Conservation (phyloP, 1,140 invertebrate species). For the Aphelinus certus region DNA sequence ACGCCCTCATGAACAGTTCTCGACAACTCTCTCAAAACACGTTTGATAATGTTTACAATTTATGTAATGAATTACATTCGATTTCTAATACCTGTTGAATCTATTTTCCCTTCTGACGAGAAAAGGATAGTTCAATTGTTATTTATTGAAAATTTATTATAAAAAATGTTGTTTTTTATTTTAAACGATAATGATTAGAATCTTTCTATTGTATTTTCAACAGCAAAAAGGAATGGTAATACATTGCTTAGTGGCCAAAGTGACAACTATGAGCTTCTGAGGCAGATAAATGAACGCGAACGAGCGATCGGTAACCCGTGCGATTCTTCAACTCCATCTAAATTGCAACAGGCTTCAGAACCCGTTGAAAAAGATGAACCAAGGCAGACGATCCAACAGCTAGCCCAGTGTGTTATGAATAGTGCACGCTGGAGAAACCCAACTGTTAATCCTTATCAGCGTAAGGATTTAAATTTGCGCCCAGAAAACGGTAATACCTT, state of each 20-base stretch:
- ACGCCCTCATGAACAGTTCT: neutral
- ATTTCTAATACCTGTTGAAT: too few species aligned
- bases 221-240: conserved; percentile 40
- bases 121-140: too few species aligned
- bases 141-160: too few species aligned
- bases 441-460: conserved; percentile 15
- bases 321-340: conserved; percentile 59
- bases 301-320: conserved; percentile 45
- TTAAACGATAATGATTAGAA: neutral
- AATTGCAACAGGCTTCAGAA: conserved; percentile 30
- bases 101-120: too few species aligned
- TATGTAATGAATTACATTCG: too few species aligned
- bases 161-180: too few species aligned
- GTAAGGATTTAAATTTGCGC: conserved; percentile 19
- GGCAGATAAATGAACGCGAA: conserved; percentile 44
- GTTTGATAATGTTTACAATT: too few species aligned
- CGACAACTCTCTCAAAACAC: neutral
- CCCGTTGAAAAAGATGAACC: conserved; percentile 38
- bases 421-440: conserved; percentile 58
- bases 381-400: conserved; percentile 58
- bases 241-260: conserved; percentile 55
- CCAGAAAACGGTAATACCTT: conserved; percentile 6
- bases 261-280: conserved; percentile 54
- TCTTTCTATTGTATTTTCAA: neutral
- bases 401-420: conserved; percentile 61